Evolutionary conservation across 2,797 vertebrate genomes (phyloP).

Genomic region (Heterohyrax brucei): DNA sequence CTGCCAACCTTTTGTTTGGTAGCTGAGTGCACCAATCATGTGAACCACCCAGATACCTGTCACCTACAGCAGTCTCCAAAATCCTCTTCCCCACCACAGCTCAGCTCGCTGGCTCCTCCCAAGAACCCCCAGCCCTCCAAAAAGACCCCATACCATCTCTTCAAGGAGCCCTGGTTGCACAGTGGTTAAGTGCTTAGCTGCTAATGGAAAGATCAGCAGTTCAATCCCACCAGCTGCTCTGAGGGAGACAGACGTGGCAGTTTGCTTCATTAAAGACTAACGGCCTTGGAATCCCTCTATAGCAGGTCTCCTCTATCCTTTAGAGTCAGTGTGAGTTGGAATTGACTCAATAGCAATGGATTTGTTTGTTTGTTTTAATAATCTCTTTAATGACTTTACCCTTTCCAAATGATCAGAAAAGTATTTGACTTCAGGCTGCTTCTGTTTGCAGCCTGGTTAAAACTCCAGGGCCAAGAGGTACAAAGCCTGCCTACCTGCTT

Average conservation of each 20-base stretch:
- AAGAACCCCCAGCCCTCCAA: not conserved
- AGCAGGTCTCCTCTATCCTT: not conserved
- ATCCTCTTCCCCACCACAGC: not conserved
- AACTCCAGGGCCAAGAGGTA: not conserved
- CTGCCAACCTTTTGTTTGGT: not conserved
- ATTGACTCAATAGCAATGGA: not conserved
- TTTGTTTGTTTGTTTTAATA: not conserved
- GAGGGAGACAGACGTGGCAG: not conserved
- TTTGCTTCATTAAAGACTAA: not conserved
- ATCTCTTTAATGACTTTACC: not conserved
- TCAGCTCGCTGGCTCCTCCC: not conserved
- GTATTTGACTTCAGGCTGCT: not conserved
- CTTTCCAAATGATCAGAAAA: not conserved
- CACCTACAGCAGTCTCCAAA: rapidly evolving
- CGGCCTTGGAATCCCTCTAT: not conserved
- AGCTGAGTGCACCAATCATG: not conserved
- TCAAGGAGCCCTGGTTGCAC: not conserved
- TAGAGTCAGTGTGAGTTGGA: not conserved
- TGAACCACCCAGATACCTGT: not conserved
- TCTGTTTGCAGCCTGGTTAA: not conserved
- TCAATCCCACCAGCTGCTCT: not conserved
- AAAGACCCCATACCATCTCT: not conserved
- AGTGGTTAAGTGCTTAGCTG: not conserved
- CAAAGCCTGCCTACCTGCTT: conserved; percentile 61
- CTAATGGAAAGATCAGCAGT: not conserved